Conservation (phyloP, 2,113 vertebrate species). For the Scortum barcoo region DNA sequence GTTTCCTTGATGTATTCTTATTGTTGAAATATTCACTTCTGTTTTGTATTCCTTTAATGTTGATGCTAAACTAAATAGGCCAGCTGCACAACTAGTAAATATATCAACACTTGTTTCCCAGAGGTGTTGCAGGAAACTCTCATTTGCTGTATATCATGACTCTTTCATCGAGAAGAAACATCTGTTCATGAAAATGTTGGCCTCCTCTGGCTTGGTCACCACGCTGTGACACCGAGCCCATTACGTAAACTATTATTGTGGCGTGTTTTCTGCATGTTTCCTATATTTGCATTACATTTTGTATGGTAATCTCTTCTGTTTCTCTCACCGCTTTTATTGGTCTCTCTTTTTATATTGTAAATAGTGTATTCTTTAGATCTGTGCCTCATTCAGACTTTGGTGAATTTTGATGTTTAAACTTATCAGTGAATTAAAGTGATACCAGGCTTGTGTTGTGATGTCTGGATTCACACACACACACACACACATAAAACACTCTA, state of each 20-base stretch:
- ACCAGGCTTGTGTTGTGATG: conserved; percentile 29
- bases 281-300: conserved; percentile 41
- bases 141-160: conserved; percentile 38
- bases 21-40: conserved; percentile 53
- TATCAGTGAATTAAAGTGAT: conserved; percentile 70
- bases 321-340: conserved; percentile 22
- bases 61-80: conserved; percentile 42
- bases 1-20: conserved; percentile 58
- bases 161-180: conserved; percentile 18
- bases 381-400: conserved; percentile 65
- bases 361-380: conserved; percentile 56
- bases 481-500: background rate
- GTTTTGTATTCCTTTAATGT: conserved; percentile 56
- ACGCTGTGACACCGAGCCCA: conserved; percentile 10
- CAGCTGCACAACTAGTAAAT: conserved; percentile 29
- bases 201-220: background rate
- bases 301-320: conserved; percentile 33
- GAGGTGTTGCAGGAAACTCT: conserved; percentile 12
- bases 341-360: conserved; percentile 58
- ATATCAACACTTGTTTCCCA: conserved; percentile 38
- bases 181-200: conserved; percentile 18
- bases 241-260: conserved; percentile 46
- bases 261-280: conserved; percentile 69
- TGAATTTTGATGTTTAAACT: conserved; percentile 68
- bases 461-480: conserved; percentile 11